phyloP scores from a whole-genome alignment of 2,888 invertebrate genomes.

The Orchesellides sinensis region DNA sequence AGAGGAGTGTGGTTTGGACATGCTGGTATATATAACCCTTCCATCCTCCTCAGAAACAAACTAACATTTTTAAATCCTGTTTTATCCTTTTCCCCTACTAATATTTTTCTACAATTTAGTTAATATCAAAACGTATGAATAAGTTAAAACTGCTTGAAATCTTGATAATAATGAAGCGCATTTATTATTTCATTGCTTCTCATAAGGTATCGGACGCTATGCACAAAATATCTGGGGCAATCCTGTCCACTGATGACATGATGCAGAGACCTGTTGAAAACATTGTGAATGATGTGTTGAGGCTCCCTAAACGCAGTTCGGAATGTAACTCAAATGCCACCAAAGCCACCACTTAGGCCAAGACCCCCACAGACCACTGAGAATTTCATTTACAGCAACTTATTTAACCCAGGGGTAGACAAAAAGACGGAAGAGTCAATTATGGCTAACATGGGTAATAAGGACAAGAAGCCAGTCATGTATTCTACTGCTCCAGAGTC shows the following conservation, averaged over 20 bases:
- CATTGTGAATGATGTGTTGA: constrained; percentile 73
- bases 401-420: constrained; percentile 52
- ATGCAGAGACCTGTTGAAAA: constrained; percentile 71
- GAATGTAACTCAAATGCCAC: constrained; percentile 8
- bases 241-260: constrained; percentile 67
- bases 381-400: constrained; percentile 25
- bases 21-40: constrained; percentile 60
- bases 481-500: constrained; percentile 43
- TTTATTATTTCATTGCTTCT: neutral
- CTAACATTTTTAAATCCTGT: constrained; percentile 1
- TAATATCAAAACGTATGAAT: neutral
- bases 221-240: constrained; percentile 74
- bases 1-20: constrained; percentile 67
- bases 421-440: constrained; percentile 45
- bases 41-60: constrained; percentile 31
- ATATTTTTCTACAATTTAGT: neutral
- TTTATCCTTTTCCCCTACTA: neutral
- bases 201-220: constrained; percentile 71
- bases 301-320: constrained; percentile 68
- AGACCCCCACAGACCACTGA: constrained; percentile 62
- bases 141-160: neutral
- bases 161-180: neutral
- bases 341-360: constrained; percentile 45
- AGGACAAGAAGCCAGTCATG: constrained; percentile 57
- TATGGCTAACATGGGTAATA: constrained; percentile 40